Conservation (phyloP, 2,888 invertebrate genomes). For the Synergus gifuensis region DNA sequence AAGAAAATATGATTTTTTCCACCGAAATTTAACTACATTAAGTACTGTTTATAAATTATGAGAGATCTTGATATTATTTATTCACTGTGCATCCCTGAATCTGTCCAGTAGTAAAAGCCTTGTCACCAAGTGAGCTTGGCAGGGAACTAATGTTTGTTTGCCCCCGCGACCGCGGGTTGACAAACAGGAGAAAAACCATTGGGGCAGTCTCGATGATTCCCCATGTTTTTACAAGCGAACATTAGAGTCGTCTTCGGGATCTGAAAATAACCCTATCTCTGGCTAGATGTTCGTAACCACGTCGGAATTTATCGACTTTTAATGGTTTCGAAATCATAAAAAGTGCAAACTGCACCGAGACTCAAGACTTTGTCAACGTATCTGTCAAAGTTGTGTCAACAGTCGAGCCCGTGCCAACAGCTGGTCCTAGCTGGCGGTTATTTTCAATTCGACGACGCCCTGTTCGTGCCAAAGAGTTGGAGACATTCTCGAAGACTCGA, state of each 20-base stretch:
- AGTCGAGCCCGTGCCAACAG: slow-evolving; percentile 71
- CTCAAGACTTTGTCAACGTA: slow-evolving; percentile 75
- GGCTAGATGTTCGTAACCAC: slow-evolving; percentile 41
- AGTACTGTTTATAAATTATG: neutral
- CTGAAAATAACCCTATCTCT: slow-evolving; percentile 53
- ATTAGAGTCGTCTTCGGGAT: slow-evolving; percentile 36
- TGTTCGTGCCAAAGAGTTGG: slow-evolving; percentile 67
- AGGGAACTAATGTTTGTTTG: slow-evolving; percentile 69
- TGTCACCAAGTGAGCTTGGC: slow-evolving; percentile 58
- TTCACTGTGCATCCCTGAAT: neutral
- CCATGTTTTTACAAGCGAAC: slow-evolving; percentile 64
- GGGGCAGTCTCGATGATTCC: slow-evolving; percentile 50
- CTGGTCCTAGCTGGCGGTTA: slow-evolving; percentile 71
- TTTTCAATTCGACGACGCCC: slow-evolving; percentile 74
- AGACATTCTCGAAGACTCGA: neutral
- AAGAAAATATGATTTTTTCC: too few relatives aligned
- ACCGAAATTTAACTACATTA: too few relatives aligned
- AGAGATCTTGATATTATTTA: neutral
- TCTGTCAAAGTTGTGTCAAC: slow-evolving; percentile 76
- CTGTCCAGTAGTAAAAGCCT: slow-evolving; percentile 12
- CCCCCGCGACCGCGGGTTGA: slow-evolving; percentile 67
- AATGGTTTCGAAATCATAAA: slow-evolving; percentile 73
- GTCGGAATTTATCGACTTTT: slow-evolving; percentile 71
- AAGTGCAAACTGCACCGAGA: slow-evolving; percentile 61
- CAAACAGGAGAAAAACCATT: slow-evolving; percentile 65